Percentiles rank a stretch among this genome's conserved stretches.
phyloP scores from a whole-genome alignment of 2,888 invertebrate species.

The Drosophila nr. medialis region DNA sequence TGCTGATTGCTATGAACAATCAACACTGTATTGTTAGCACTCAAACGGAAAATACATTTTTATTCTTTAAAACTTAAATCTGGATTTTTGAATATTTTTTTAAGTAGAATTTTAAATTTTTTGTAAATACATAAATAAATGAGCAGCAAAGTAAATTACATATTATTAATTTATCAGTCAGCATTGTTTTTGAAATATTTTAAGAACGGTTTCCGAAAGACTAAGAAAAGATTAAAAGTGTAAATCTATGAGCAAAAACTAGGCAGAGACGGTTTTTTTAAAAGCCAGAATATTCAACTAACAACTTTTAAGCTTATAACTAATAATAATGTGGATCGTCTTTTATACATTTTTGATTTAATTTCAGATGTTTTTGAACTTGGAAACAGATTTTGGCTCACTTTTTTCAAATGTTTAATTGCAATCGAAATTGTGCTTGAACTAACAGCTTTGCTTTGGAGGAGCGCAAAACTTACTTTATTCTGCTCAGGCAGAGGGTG shows the following conservation, averaged over 20 bases:
- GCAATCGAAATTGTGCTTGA: too few species aligned
- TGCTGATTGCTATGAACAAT: background rate
- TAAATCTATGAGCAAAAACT: too few species aligned
- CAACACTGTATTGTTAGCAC: background rate
- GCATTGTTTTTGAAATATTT: too few species aligned
- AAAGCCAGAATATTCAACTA: background rate
- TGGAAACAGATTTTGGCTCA: too few species aligned
- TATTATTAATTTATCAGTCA: too few species aligned
- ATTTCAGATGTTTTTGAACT: background rate
- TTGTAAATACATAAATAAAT: background rate
- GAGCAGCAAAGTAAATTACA: background rate
- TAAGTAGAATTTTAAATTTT: background rate
- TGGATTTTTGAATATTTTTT: background rate
- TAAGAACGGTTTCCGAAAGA: too few species aligned
- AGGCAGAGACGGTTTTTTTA: too few species aligned
- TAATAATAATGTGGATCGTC: background rate
- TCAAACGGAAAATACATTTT: background rate
- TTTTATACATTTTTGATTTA: background rate
- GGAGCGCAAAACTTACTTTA: too few species aligned
- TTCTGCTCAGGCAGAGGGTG: background rate
- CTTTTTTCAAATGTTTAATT: background rate
- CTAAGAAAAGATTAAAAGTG: too few species aligned
- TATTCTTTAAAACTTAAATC: background rate
- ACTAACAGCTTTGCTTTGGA: too few species aligned
- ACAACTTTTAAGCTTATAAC: background rate